Base-by-base conservation (phyloP, 1,140 invertebrate species). In the Cotesia typhae region DNA sequence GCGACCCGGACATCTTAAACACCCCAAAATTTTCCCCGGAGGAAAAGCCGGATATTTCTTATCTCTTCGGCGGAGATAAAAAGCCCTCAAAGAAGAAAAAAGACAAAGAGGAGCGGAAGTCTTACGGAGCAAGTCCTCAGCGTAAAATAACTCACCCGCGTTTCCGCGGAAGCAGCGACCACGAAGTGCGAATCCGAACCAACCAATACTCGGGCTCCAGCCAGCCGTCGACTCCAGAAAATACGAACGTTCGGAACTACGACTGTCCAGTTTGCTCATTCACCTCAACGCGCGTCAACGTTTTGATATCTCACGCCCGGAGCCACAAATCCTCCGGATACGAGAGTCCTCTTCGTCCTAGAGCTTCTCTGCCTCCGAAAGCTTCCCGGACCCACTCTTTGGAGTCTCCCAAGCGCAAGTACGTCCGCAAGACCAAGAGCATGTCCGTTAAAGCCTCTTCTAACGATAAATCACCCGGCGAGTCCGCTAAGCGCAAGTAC, bases 281-380 rank as follows among this genome's bases (percentile, higher is more conserved):
- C 77, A 88, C 87, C 41, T 89, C 91, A 28, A 88, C 88, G 7
- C 86, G 92, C 14, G 81, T 93, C 9, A 93, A 92, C 80, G 91
- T 92, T 38, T 88, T 93, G 73, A 90, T 93, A 68, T 86, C 89
- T 75, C 93, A 94, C 79, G 90, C 90, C 55, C 88, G 87, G 88
- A 91, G 88, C 85, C 91, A 87, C 87, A 90, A 77, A 85, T 83
- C 78, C 65, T 75, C 79, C 0, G 73, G 59, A 57, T 52, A 69
- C 76, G 14, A 71, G 20, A 59, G 61, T 69, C 71, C 77, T 51
- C 12, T 66, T 12, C 53, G 71, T 71, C 75, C 36, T 67, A 74
- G 67, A 75, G 74, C 59, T 74, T 79, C 76, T 6, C 71, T 75
- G 9, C 6, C 41, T 51, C 77, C 3, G 84, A 75, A 67, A 71